A percentile compares a stretch with the other conserved stretches of the same genome.
Conservation (phyloP, 2,888 invertebrate species). For the Cotesia congregata region DNA sequence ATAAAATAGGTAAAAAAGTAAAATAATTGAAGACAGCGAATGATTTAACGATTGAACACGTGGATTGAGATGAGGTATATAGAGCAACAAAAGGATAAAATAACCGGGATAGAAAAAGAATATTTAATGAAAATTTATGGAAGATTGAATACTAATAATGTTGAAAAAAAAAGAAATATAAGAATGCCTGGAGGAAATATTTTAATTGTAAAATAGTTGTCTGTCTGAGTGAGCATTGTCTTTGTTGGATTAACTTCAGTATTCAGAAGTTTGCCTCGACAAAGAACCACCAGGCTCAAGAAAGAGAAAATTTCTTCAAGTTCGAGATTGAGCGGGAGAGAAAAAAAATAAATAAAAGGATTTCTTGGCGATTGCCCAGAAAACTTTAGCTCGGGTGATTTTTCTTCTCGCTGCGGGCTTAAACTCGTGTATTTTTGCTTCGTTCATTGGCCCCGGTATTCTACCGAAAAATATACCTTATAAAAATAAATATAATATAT, state of each 20-base stretch:
- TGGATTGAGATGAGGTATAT: neutral
- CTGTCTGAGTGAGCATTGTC: slow-evolving; percentile 44
- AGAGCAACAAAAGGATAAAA: neutral
- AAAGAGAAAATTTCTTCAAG: neutral
- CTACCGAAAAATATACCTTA: neutral
- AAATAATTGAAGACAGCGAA: slow-evolving; percentile 14
- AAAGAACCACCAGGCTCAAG: slow-evolving; percentile 27
- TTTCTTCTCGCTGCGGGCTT: slow-evolving; percentile 28
- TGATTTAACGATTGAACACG: slow-evolving; percentile 4
- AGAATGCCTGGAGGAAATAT: slow-evolving; percentile 46
- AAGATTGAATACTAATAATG: neutral
- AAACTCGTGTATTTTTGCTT: slow-evolving; percentile 39
- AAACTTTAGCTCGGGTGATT: slow-evolving; percentile 44
- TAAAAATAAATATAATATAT: slow-evolving; percentile 12
- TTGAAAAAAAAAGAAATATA: slow-evolving; percentile 16
- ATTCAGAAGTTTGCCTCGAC: slow-evolving; percentile 44
- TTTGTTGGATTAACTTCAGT: slow-evolving; percentile 47
- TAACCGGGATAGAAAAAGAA: slow-evolving; percentile 10
- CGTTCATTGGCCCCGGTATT: slow-evolving; percentile 31
- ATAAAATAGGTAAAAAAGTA: neutral
- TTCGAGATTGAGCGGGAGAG: neutral
- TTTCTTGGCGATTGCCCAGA: slow-evolving; percentile 47
- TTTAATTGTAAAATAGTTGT: slow-evolving; percentile 55
- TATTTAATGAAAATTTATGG: slow-evolving; percentile 10
- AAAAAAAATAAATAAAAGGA: slow-evolving; percentile 20